phyloP scores from a whole-genome alignment of 2,113 vertebrate species.

The Pyrgilauda ruficollis region DNA sequence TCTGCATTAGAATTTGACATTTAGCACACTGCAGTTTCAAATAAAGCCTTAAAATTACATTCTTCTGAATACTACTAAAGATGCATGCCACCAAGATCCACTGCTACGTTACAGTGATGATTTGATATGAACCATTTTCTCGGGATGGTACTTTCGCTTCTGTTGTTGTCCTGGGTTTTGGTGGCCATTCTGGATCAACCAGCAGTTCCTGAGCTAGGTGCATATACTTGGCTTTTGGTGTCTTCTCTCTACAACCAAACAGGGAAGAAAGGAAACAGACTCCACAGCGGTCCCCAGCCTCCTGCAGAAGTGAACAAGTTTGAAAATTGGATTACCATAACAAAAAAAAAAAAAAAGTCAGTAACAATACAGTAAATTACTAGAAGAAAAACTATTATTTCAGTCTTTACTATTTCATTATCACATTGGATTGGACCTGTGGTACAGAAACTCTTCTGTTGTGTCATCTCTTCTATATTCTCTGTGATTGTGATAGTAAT shows the following conservation, averaged over 20 bases:
- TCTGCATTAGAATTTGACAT: conserved; percentile 11
- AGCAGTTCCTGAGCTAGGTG: conserved; percentile 93
- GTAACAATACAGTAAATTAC: background rate
- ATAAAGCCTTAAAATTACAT: conserved; percentile 28
- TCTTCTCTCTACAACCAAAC: conserved; percentile 74
- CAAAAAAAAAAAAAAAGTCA: background rate
- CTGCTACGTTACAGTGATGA: conserved; percentile 82
- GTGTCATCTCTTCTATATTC: background rate
- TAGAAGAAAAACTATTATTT: background rate
- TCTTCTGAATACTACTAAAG: conserved; percentile 10
- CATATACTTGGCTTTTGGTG: conserved; percentile 93
- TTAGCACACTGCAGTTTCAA: conserved; percentile 3
- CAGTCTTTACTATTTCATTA: background rate
- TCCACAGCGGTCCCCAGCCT: conserved; percentile 70
- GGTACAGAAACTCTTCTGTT: background rate
- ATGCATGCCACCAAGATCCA: conserved; percentile 2
- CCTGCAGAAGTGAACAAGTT: conserved; percentile 69
- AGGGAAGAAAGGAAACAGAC: conserved; percentile 76
- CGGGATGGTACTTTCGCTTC: conserved; percentile 84
- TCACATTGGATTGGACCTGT: background rate
- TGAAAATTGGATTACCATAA: background rate
- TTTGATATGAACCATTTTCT: conserved; percentile 84
- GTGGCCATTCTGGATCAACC: conserved; percentile 96
- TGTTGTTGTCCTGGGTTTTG: conserved; percentile 93
- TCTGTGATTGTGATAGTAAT: background rate